A percentile compares a stretch with the other conserved stretches of the same genome.
Evolutionary conservation across 2,113 vertebrate genomes (phyloP).

Genomic region (Saguinus imperator): DNA sequence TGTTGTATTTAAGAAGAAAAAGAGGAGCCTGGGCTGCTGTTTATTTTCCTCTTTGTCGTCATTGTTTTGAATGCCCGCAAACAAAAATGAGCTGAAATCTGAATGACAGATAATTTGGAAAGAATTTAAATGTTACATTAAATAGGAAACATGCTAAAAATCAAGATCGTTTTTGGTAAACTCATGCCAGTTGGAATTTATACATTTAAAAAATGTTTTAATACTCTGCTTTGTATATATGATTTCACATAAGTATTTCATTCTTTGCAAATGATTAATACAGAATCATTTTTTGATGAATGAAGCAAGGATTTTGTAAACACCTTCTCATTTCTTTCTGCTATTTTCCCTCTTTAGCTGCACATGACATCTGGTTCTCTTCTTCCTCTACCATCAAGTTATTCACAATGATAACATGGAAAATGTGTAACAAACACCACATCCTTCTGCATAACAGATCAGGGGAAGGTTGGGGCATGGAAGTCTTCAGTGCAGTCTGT

Average conservation of each 20-base stretch:
- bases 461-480: not conserved
- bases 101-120: constrained; percentile 46
- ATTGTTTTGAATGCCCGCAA: constrained; percentile 20
- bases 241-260: not conserved
- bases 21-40: not conserved
- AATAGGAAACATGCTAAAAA: constrained; percentile 52
- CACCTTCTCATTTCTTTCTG: not conserved
- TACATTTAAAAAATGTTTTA: not conserved
- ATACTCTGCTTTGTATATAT: not conserved
- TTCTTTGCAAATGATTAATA: constrained; percentile 58
- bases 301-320: constrained; percentile 43
- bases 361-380: constrained; percentile 23
- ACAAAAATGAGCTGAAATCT: constrained; percentile 46
- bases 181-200: not conserved
- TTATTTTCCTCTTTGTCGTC: constrained; percentile 30
- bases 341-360: not conserved
- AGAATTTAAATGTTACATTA: constrained; percentile 24
- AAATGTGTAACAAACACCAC: not conserved
- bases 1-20: not conserved
- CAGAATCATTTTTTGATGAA: constrained; percentile 24
- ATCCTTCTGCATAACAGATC: not conserved
- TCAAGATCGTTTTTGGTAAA: not conserved
- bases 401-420: not conserved
- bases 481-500: not conserved
- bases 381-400: not conserved